Conservation (phyloP, 2,797 vertebrate genomes). For the Anguilla megastoma region DNA sequence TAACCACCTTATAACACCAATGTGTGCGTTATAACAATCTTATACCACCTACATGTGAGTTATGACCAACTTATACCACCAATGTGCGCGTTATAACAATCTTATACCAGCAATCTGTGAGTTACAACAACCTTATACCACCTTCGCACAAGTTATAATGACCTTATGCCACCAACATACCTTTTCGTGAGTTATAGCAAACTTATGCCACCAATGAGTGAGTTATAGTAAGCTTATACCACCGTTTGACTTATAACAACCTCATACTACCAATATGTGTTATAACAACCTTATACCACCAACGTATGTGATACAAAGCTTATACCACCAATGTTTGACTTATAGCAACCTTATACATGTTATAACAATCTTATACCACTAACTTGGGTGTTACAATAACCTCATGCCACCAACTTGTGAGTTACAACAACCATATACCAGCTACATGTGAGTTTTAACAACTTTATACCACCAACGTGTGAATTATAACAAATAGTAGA, state of each 20-base stretch:
- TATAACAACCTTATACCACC: not conserved
- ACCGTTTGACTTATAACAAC: too few species aligned
- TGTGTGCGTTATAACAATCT: too few species aligned
- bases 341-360: not conserved
- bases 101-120: conserved; percentile 95
- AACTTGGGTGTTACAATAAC: too few species aligned
- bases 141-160: not conserved
- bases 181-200: not conserved
- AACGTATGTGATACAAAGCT: not conserved
- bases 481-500: too few species aligned
- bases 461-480: too few species aligned
- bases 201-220: too few species aligned
- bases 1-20: not conserved
- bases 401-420: too few species aligned
- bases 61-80: not conserved
- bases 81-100: conserved; percentile 36
- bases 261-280: not conserved
- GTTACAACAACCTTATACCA: conserved; percentile 50
- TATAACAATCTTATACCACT: not conserved
- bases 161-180: not conserved
- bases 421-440: too few species aligned
- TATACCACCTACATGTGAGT: not conserved
- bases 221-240: too few species aligned
- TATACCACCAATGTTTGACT: not conserved
- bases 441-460: too few species aligned